Conservation (phyloP, 2,113 vertebrate species). For the Telmatochromis sp. region DNA sequence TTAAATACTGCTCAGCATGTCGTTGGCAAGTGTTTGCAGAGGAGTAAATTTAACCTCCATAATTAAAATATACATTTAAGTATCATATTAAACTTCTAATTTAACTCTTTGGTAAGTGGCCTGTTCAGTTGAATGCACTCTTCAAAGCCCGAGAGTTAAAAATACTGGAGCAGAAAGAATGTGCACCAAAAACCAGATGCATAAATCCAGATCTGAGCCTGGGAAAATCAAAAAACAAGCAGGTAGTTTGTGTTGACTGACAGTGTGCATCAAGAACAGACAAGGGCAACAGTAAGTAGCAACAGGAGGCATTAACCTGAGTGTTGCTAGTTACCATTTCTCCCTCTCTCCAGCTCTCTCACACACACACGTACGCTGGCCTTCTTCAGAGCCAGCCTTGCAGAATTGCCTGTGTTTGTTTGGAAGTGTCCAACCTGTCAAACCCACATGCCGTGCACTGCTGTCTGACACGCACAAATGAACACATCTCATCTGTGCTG, state of each 20-base stretch:
- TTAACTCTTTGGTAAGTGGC: background rate
- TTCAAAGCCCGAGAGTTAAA: background rate
- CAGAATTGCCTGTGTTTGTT: slow-evolving; percentile 50
- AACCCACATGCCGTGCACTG: slow-evolving; percentile 34
- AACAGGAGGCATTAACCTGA: background rate
- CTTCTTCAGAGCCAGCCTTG: slow-evolving; percentile 8
- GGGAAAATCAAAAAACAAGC: background rate
- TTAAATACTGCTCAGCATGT: background rate
- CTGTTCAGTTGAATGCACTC: background rate
- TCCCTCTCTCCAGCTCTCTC: background rate
- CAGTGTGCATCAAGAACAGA: background rate
- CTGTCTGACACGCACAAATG: slow-evolving; percentile 63
- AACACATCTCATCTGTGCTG: slow-evolving; percentile 54
- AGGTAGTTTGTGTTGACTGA: background rate
- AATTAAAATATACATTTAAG: background rate
- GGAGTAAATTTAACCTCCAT: background rate
- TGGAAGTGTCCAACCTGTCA: slow-evolving; percentile 53
- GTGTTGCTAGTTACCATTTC: background rate
- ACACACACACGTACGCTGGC: background rate
- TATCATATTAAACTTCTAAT: background rate
- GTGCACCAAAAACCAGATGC: background rate
- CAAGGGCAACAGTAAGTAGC: background rate
- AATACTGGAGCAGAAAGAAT: background rate
- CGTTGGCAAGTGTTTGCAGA: background rate
- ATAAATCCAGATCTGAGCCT: background rate